These are phyloP conservation scores for Leptatherina wallacei DNA, from an alignment of 2,797 vertebrate genomes.

Conservation along the genomic window DNA sequence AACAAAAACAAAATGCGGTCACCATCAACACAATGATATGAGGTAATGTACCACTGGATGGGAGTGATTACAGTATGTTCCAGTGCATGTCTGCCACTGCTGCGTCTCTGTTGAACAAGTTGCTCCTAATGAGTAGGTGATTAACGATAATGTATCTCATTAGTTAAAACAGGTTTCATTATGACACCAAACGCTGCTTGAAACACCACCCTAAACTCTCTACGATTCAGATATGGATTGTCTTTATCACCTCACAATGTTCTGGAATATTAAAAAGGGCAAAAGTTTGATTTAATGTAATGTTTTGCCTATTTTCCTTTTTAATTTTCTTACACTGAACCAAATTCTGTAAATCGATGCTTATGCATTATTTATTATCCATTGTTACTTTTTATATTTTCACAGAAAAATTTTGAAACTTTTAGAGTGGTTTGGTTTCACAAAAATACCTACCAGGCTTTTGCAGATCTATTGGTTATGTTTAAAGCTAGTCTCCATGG, in stretches of 20 bases:
- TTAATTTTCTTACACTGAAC: neutral
- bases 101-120: constrained; percentile 56
- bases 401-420: neutral
- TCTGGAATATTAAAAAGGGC: neutral
- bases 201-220: constrained; percentile 23
- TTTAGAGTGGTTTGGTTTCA: too few relatives aligned
- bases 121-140: constrained; percentile 74
- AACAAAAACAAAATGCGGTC: constrained; percentile 24
- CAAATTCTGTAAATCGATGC: too few relatives aligned
- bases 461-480: too few relatives aligned
- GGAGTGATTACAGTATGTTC: too few relatives aligned
- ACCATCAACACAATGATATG: constrained; percentile 23
- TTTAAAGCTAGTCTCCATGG: too few relatives aligned
- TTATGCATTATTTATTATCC: too few relatives aligned
- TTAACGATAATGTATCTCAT: constrained; percentile 79
- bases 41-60: neutral
- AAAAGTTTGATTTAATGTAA: neutral
- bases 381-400: too few relatives aligned
- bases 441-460: too few relatives aligned
- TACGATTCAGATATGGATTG: constrained; percentile 36
- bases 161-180: constrained; percentile 75
- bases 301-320: neutral
- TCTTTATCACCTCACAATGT: neutral
- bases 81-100: constrained; percentile 9
- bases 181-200: constrained; percentile 47